Conservation (phyloP, 2,113 vertebrate genomes). For the Dasypus novemcinctus region DNA sequence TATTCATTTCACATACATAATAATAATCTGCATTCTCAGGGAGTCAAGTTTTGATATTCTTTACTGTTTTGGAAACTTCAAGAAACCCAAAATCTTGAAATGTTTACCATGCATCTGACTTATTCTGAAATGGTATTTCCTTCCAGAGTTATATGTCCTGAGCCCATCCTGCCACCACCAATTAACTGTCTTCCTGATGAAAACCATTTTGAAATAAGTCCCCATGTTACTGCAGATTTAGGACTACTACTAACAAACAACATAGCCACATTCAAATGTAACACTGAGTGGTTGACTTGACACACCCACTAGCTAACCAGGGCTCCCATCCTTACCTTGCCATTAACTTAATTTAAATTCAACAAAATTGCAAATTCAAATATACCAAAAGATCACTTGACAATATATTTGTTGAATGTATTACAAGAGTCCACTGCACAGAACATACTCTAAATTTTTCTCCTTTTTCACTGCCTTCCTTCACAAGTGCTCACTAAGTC, state of each 20-base stretch:
- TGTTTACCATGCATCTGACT: neutral
- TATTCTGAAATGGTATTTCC: neutral
- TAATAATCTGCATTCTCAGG: neutral
- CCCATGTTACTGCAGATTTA: neutral
- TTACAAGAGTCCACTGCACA: neutral
- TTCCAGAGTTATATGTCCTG: neutral
- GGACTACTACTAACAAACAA: neutral
- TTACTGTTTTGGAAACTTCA: neutral
- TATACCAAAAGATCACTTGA: neutral
- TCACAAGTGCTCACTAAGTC: neutral
- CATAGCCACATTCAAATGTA: neutral
- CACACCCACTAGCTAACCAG: neutral
- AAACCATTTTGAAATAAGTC: neutral
- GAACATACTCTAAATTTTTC: neutral
- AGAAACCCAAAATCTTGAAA: conserved; percentile 22
- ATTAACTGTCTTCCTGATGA: neutral
- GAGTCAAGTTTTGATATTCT: neutral
- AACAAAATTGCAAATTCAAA: neutral
- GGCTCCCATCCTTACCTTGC: neutral
- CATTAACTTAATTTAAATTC: neutral
- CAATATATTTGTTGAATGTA: neutral
- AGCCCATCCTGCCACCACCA: neutral
- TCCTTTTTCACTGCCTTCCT: neutral
- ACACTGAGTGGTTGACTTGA: neutral
- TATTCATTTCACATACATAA: neutral